Evolutionary conservation across 2,888 invertebrate genomes (phyloP), one percentile per base, ranked within the genome.

Genomic region (Sarcophaga rosellei): DNA sequence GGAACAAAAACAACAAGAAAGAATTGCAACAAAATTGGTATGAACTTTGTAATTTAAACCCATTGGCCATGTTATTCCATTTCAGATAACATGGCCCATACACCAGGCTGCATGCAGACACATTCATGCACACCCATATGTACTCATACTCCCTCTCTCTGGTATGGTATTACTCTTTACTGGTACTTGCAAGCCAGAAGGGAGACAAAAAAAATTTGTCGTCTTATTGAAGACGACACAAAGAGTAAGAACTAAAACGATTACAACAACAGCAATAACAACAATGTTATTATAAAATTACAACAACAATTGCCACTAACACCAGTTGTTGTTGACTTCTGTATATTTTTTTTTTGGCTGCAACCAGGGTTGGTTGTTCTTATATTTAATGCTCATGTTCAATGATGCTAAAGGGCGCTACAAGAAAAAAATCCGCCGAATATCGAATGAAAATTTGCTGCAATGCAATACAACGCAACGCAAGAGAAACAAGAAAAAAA

Each of bases 371-470:
- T 53, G 53, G 78, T 82, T 72, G 78, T 63, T 84, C 17, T 53
- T 53, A 53, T 53, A 17, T 53, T 87, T 85, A 85, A 84, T 76
- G 84, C 85, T 87, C 86, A 86, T 87, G 87, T 87, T 85, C 88
- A 83, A 73, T 82, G 82, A 88, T 88, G 85, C 87, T 86, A 88
- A 88, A 88, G 88, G 88, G 88, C 88, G 87, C 85, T 87, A 83
- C 70, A 65, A 65, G 23, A 59, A 76, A 80, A 73, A 70, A 65
- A 21, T 59, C n/a, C 66, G 78, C 72, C 25, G 80, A 23, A 83
- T 62, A 79, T 84, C 74, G 62, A 81, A 72, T 61, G 61, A 84
- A 78, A 80, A 86, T 84, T 78, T 81, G 70, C 81, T 81, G 21
- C 81, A 63, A 21, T 75, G 63, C n/a, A 59, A 35, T 35, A 10